Base-by-base conservation (phyloP, 2,113 vertebrate genomes). In the Lampris megalopsis region DNA sequence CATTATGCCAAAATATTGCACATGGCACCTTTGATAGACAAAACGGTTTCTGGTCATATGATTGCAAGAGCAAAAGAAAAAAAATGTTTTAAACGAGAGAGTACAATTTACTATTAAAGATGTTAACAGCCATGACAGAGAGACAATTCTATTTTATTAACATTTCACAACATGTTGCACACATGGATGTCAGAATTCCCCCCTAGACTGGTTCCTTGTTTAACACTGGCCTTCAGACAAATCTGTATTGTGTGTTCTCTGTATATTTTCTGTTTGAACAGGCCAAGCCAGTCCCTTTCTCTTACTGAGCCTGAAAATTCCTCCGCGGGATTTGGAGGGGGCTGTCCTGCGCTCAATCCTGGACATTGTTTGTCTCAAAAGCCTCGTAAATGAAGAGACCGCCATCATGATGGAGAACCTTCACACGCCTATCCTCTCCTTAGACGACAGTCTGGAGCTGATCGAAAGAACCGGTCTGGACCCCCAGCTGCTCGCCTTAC, bases 271-370 rank as follows among this genome's bases (percentile, higher is more conserved):
- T 42, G 5, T 85, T 59, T 74, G 38, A 6, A 41, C 35, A 94
- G 93, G 8, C 37, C 83, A 79, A 35, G 71, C 59, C 50, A 94
- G 92, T 63, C 87, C 85, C 6, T 92, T 93, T 71, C 56, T 94
- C 52, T 9, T 92, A 67, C 66, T 95, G 68, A 89, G 86, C 56
- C 77, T 94, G 58, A 81, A 11, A 13, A 68, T 86, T 42, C 69
- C 82, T 9, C 59, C 92, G 63, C 66, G 75, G 41, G 90, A 88
- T 47, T 83, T 94, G 71, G 81, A 92, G 37, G 88, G 88, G 6
- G 88, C 91, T 5, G 57, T 94, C 0, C 61, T 94, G 36, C 90
- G 89, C 36, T 94, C 93, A 9, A 11, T 89, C 56, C 79, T 95
- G 86, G 93, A 94, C 8, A 63, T 94, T 0, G 73, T 90, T 63